Percentiles rank a stretch among this genome's conserved stretches.
Conservation (phyloP, 2,113 vertebrate species). For the Todiramphus chloris region DNA sequence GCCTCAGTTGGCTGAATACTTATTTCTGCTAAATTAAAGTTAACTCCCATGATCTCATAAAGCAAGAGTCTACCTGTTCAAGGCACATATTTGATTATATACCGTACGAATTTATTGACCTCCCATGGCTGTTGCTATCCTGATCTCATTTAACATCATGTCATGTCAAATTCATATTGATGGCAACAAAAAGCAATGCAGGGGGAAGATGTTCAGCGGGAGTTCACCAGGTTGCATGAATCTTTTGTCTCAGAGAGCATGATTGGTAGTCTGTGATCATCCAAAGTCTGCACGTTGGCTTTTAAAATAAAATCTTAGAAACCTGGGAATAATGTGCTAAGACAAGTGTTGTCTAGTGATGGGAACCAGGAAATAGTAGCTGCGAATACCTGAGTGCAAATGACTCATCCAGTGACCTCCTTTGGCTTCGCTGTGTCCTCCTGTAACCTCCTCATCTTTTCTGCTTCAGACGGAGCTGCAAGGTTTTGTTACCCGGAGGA, state of each 20-base stretch:
- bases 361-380: slow-evolving; percentile 61
- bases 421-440: slow-evolving; percentile 39
- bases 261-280: not conserved
- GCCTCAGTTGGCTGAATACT: slow-evolving; percentile 45
- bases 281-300: not conserved
- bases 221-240: not conserved
- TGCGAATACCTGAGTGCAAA: slow-evolving; percentile 32
- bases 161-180: not conserved
- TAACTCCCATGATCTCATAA: slow-evolving; percentile 50
- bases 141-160: not conserved
- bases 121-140: slow-evolving; percentile 13
- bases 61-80: not conserved
- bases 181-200: not conserved
- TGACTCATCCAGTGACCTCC: slow-evolving; percentile 57
- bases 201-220: not conserved
- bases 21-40: slow-evolving; percentile 43
- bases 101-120: not conserved
- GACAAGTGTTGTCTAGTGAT: slow-evolving; percentile 50
- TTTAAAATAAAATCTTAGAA: slow-evolving; percentile 46
- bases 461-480: not conserved
- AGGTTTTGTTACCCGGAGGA: slow-evolving; percentile 23
- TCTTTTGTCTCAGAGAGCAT: not conserved
- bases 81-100: slow-evolving; percentile 5
- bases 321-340: slow-evolving; percentile 56
- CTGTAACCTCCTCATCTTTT: slow-evolving; percentile 17